Conservation (phyloP, 1,140 invertebrate species). For the Drosophila takahashii region DNA sequence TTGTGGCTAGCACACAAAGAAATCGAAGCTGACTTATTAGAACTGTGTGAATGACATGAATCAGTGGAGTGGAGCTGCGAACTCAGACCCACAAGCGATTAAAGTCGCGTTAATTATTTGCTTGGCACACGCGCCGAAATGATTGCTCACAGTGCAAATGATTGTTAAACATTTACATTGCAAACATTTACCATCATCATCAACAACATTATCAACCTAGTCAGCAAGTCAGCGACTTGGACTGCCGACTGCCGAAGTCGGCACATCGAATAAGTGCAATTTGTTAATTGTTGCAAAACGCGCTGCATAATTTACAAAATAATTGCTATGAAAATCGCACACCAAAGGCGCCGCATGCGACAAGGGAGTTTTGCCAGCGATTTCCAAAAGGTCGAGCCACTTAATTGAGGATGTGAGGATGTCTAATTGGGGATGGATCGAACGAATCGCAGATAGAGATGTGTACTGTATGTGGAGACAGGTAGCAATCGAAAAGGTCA, state of each 20-base stretch:
- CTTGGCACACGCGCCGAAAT: slow-evolving; percentile 71
- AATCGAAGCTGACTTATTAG: slow-evolving; percentile 22
- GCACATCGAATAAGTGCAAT: slow-evolving; percentile 59
- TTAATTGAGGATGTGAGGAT: slow-evolving; percentile 79
- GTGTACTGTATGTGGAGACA: slow-evolving; percentile 6
- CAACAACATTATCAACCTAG: slow-evolving; percentile 41
- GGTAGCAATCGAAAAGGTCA: slow-evolving; percentile 39
- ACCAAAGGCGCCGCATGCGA: slow-evolving; percentile 66
- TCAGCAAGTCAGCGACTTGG: slow-evolving; percentile 38
- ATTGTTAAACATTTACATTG: slow-evolving; percentile 74
- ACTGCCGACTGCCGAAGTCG: slow-evolving; percentile 41
- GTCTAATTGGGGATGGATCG: slow-evolving; percentile 59
- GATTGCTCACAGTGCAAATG: slow-evolving; percentile 74
- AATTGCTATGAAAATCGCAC: slow-evolving; percentile 71
- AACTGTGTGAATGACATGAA: slow-evolving; percentile 51
- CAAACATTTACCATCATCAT: slow-evolving; percentile 53
- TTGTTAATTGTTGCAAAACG: slow-evolving; percentile 77
- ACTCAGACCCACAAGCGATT: slow-evolving; percentile 42
- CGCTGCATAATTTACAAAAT: slow-evolving; percentile 73
- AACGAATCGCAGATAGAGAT: slow-evolving; percentile 32
- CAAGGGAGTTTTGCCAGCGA: slow-evolving; percentile 56
- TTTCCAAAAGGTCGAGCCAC: slow-evolving; percentile 70
- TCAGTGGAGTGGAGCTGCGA: slow-evolving; percentile 46
- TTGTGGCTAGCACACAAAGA: slow-evolving; percentile 11
- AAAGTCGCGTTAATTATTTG: slow-evolving; percentile 65